Conservation (phyloP, 2,888 invertebrate species). For the Chouioia cunea region DNA sequence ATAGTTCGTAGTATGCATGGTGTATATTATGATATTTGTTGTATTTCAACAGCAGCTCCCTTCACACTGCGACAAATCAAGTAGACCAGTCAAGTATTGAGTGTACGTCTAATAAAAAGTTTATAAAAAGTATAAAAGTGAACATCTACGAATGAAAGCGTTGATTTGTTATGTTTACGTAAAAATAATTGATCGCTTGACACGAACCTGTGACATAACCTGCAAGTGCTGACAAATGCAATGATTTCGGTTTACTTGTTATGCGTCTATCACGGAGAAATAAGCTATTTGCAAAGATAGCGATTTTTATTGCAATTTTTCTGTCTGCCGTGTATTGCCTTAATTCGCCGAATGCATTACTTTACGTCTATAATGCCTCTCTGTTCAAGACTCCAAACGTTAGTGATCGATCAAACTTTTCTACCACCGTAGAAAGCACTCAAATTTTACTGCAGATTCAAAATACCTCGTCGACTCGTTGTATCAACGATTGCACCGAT, state of each 20-base stretch:
- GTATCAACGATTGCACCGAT: not conserved
- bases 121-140: no score
- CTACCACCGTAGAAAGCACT: conserved; percentile 24
- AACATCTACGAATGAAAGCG: no score
- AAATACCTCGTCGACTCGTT: not conserved
- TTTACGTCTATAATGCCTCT: conserved; percentile 1
- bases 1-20: no score
- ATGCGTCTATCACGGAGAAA: conserved; percentile 41
- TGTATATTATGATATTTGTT: no score
- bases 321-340: conserved; percentile 29
- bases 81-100: no score
- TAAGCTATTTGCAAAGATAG: conserved; percentile 33
- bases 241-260: conserved; percentile 38
- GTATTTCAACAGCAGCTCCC: no score
- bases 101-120: no score
- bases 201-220: not conserved
- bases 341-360: conserved; percentile 18
- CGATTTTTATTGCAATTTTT: conserved; percentile 5
- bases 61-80: no score
- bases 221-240: conserved; percentile 12
- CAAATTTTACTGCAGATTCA: not conserved
- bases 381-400: conserved; percentile 2
- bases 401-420: conserved; percentile 20
- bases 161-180: no score
- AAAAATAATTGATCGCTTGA: no score